phyloP scores from a whole-genome alignment of 2,797 vertebrate genomes.

The Amphiprion clarkii region DNA sequence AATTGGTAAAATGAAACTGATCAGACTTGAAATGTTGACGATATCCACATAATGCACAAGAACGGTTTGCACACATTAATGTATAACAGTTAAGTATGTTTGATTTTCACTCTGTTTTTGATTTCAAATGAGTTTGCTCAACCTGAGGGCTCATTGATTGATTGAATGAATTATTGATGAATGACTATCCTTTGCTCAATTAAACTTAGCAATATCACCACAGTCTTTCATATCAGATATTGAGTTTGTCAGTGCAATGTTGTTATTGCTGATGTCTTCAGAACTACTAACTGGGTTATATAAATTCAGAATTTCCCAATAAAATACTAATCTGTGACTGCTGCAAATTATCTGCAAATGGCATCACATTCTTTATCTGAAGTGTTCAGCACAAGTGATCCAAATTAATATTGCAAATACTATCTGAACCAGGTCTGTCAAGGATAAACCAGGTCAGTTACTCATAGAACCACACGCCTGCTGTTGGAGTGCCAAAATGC shows the following conservation, averaged over 20 bases:
- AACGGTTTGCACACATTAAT: neutral
- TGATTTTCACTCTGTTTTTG: neutral
- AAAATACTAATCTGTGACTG: neutral
- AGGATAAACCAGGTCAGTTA: conserved; percentile 33
- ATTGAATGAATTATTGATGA: neutral
- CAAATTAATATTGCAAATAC: conserved; percentile 47
- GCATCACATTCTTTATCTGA: no score
- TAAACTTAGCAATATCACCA: neutral
- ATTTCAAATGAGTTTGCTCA: neutral
- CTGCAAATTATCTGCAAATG: no score
- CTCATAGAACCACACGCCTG: conserved; percentile 18
- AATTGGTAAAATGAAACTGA: neutral
- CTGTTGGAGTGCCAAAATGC: conserved; percentile 29
- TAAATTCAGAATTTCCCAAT: neutral
- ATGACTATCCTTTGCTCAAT: conserved; percentile 1
- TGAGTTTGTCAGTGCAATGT: neutral
- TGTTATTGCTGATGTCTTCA: neutral
- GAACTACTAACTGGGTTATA: neutral
- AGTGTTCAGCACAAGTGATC: conserved; percentile 13
- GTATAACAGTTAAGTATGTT: neutral
- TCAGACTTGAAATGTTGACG: neutral
- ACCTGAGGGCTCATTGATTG: neutral
- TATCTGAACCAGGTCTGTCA: conserved; percentile 43
- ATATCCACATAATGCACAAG: neutral
- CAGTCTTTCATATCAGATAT: neutral